Base-by-base conservation (phyloP, 2,888 invertebrate species). In the Yponomeuta malinellus region DNA sequence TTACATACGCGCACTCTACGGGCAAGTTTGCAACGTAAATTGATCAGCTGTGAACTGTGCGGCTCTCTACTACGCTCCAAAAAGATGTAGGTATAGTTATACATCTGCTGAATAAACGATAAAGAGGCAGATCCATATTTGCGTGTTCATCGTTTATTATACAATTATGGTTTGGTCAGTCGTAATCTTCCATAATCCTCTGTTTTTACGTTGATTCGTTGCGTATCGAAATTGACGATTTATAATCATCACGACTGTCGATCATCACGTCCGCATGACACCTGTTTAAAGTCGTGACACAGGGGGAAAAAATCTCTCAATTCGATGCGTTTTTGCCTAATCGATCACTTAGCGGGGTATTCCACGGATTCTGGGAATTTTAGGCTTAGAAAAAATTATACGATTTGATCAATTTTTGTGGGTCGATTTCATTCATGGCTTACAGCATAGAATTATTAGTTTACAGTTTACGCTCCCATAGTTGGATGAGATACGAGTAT, bases 201-300 rank as follows among this genome's bases (percentile, higher is more conserved):
- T 75, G 80, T 86, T 87, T 85, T 82, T 82, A 84, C 83, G 81
- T 81, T 78, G 76, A 87, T 88, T 88, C 82, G 88, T 83, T 81
- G 79, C 82, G 85, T 78, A 78, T 83, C 77, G 80, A 70, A 82
- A 81, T 81, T 80, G 81, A 82, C 83, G 82, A 84, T 84, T 87
- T 81, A 82, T 82, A 33, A 76, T 79, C 79, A 79, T 85, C 87
- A 87, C 85, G 85, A 85, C 83, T 79, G 78, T 76, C 75, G 77
- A 78, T 72, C 69, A 64, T 69, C 70, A 72, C 52, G 70, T 67
- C 63, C 48, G 68, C 68, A 68, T 70, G 69, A 69, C 71, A 71
- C 71, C 71, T 71, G 69, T 66, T 71, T 69, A 59, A 71, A 12
- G 66, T 71, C 68, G 68, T 71, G 71, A 68, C 68, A 68, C 10